A percentile compares a stretch with the other conserved stretches of the same genome.
phyloP scores from a whole-genome alignment of 2,888 invertebrate genomes.

The Andrena camellia region DNA sequence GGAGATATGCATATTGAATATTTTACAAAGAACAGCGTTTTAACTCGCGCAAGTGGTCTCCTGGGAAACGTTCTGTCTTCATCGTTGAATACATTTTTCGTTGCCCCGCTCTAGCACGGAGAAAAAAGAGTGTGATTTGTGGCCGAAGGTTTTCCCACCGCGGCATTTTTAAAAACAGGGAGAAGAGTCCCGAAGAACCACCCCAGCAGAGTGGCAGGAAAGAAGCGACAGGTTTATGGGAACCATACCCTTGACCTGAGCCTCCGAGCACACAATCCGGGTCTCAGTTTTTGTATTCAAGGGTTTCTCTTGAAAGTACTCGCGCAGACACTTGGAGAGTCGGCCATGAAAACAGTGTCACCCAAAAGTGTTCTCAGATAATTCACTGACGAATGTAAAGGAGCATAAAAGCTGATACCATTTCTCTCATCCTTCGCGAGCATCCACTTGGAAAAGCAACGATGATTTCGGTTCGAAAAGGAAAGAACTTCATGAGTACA shows the following conservation, averaged over 20 bases:
- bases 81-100: slow-evolving; percentile 39
- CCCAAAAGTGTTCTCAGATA: background rate
- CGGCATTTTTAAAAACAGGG: slow-evolving; percentile 1
- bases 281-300: slow-evolving; percentile 3
- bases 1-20: too few relatives aligned
- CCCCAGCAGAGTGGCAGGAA: slow-evolving; percentile 48
- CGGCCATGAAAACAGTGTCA: slow-evolving; percentile 4
- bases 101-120: background rate
- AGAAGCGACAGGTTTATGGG: slow-evolving; percentile 60
- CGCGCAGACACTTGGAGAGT: background rate
- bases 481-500: background rate
- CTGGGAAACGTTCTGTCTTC: too few relatives aligned
- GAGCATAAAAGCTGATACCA: background rate
- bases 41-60: slow-evolving; percentile 2
- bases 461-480: too few relatives aligned
- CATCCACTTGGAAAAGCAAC: background rate
- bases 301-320: slow-evolving; percentile 26
- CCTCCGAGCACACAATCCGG: slow-evolving; percentile 27
- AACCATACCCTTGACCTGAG: slow-evolving; percentile 59
- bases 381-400: background rate
- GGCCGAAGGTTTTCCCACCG: slow-evolving; percentile 45
- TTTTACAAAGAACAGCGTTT: too few relatives aligned
- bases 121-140: slow-evolving; percentile 52
- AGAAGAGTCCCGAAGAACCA: slow-evolving; percentile 26
- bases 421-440: background rate